Evolutionary conservation across 2,797 vertebrate genomes (phyloP).

Genomic region (Geotrypetes seraphini): DNA sequence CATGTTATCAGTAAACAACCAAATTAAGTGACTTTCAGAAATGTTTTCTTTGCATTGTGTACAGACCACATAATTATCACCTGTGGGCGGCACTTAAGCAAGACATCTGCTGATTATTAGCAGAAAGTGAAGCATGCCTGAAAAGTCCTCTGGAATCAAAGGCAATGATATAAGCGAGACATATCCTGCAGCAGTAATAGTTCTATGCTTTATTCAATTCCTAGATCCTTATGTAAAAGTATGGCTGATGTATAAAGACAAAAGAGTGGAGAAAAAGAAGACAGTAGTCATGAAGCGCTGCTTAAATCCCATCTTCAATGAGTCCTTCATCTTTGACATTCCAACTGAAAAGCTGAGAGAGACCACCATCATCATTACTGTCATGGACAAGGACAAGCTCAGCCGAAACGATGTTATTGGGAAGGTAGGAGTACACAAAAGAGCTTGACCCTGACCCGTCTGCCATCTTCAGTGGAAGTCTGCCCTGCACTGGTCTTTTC

Average conservation of each 20-base stretch:
- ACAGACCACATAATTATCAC: too few species aligned
- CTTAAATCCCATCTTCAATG: constrained; percentile 94
- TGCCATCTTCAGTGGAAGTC: too few species aligned
- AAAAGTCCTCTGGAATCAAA: too few species aligned
- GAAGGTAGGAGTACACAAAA: constrained; percentile 66
- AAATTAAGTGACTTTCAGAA: too few species aligned
- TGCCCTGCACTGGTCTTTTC: too few species aligned
- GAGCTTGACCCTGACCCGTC: too few species aligned
- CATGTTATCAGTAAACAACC: too few species aligned
- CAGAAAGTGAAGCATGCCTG: too few species aligned
- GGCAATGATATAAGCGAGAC: too few species aligned
- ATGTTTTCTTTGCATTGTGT: too few species aligned
- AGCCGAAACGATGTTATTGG: constrained; percentile 98
- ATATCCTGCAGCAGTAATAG: constrained; percentile 6
- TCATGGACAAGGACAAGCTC: constrained; percentile 98
- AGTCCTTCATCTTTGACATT: constrained; percentile 94
- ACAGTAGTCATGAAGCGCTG: constrained; percentile 96
- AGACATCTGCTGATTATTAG: too few species aligned
- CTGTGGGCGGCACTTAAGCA: too few species aligned
- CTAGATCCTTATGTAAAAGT: constrained; percentile 95
- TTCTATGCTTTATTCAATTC: accelerated
- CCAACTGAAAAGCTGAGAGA: constrained; percentile 93
- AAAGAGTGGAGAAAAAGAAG: constrained; percentile 97
- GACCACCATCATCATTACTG: constrained; percentile 96
- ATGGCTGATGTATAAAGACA: constrained; percentile 98